phyloP scores from a whole-genome alignment of 2,797 vertebrate genomes.

The Amniataba percoides region DNA sequence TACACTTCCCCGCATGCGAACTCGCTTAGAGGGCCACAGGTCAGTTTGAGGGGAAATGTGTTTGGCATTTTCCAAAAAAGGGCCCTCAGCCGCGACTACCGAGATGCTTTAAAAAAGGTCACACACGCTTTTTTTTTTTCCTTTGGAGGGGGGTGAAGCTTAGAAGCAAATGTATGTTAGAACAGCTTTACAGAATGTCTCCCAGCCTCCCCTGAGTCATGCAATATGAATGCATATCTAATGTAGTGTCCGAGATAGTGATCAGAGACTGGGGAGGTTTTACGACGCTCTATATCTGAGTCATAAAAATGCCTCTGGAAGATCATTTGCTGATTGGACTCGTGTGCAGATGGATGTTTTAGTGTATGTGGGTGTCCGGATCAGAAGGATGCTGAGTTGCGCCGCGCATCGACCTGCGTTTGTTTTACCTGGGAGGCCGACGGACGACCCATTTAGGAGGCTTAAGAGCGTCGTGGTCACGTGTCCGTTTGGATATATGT shows the following conservation, averaged over 20 bases:
- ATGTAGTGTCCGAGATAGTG: slow-evolving; percentile 28
- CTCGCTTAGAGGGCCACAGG: slow-evolving; percentile 60
- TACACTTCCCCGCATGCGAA: slow-evolving; percentile 38
- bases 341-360: slow-evolving; percentile 9
- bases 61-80: slow-evolving; percentile 59
- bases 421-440: slow-evolving; percentile 2
- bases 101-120: slow-evolving; percentile 29
- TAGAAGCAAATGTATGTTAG: neutral
- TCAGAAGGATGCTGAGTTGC: slow-evolving; percentile 4
- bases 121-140: neutral
- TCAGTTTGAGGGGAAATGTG: slow-evolving; percentile 60
- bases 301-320: slow-evolving; percentile 61
- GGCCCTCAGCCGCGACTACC: slow-evolving; percentile 22
- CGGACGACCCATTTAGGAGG: slow-evolving; percentile 6
- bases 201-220: slow-evolving; percentile 45
- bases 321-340: slow-evolving; percentile 18
- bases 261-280: slow-evolving; percentile 49
- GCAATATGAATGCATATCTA: slow-evolving; percentile 50
- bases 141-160: neutral
- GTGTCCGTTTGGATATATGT: slow-evolving; percentile 33
- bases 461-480: slow-evolving; percentile 15
- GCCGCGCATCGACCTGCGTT: slow-evolving; percentile 21
- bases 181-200: slow-evolving; percentile 1
- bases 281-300: slow-evolving; percentile 38
- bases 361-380: neutral